phyloP scores from a whole-genome alignment of 1,140 invertebrate genomes.

The Apolygus lucorum region DNA sequence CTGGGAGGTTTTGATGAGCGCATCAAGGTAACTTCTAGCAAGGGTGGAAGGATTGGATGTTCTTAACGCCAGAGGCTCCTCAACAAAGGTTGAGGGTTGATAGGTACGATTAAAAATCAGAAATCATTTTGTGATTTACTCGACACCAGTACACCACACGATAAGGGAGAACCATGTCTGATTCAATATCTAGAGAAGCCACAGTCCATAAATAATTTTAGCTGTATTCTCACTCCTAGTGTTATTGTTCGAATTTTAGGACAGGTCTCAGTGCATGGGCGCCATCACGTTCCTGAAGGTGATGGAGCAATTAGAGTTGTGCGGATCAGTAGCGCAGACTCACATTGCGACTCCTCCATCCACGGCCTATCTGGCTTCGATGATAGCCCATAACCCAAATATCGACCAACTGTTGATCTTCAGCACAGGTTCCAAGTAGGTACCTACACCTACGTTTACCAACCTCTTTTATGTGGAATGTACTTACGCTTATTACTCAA shows the following conservation, averaged over 20 bases:
- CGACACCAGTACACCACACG: no score
- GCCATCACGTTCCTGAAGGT: conserved; percentile 59
- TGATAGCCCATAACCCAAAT: conserved; percentile 52
- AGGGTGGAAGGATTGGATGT: no score
- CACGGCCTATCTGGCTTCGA: conserved; percentile 59
- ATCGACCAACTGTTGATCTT: conserved; percentile 51
- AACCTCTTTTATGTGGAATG: not conserved
- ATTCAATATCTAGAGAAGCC: no score
- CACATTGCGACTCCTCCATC: conserved; percentile 63
- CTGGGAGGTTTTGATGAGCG: no score
- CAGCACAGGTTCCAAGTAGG: conserved; percentile 47
- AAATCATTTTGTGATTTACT: not conserved
- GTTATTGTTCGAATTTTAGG: conserved; percentile 50
- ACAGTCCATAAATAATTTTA: no score
- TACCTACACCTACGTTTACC: conserved; percentile 14
- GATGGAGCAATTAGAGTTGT: conserved; percentile 50
- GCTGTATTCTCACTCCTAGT: no score
- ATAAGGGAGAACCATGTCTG: no score
- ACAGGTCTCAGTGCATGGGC: conserved; percentile 63
- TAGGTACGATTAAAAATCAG: no score
- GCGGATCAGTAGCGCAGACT: conserved; percentile 63
- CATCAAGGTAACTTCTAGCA: no score
- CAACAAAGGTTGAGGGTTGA: no score
- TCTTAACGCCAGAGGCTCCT: no score
- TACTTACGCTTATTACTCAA: not conserved